Evolutionary conservation across 2,113 vertebrate genomes (phyloP).

Genomic region (Lycocorax pyrrhopterus): DNA sequence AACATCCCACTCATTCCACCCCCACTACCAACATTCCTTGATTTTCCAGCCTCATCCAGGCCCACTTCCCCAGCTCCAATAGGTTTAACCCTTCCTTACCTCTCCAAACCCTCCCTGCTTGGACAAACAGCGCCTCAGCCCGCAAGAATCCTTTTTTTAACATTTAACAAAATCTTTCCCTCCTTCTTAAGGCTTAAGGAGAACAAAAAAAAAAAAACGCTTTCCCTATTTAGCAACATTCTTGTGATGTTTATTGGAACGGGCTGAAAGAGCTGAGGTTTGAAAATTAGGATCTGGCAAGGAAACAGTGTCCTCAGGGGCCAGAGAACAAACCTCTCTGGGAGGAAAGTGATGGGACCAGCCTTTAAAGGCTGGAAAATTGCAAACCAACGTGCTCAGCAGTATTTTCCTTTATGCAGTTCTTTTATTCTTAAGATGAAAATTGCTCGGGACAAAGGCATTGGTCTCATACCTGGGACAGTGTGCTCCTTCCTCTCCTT

Average conservation of each 20-base stretch:
- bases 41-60: background rate
- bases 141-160: background rate
- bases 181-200: background rate
- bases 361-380: conserved; percentile 60
- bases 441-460: conserved; percentile 52
- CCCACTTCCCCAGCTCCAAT: background rate
- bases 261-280: conserved; percentile 62
- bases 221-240: conserved; percentile 63
- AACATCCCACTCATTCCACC: background rate
- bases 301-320: conserved; percentile 65
- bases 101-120: background rate
- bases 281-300: conserved; percentile 65
- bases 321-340: conserved; percentile 47
- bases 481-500: conserved; percentile 15
- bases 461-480: conserved; percentile 30
- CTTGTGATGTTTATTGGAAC: conserved; percentile 63
- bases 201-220: background rate
- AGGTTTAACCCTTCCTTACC: background rate
- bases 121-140: background rate
- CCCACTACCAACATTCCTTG: background rate
- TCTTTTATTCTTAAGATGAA: conserved; percentile 61
- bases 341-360: conserved; percentile 60
- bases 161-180: background rate
- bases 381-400: conserved; percentile 61
- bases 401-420: conserved; percentile 57